Evolutionary conservation across 2,797 vertebrate genomes (phyloP).

Genomic region (Myotis vivesi): DNA sequence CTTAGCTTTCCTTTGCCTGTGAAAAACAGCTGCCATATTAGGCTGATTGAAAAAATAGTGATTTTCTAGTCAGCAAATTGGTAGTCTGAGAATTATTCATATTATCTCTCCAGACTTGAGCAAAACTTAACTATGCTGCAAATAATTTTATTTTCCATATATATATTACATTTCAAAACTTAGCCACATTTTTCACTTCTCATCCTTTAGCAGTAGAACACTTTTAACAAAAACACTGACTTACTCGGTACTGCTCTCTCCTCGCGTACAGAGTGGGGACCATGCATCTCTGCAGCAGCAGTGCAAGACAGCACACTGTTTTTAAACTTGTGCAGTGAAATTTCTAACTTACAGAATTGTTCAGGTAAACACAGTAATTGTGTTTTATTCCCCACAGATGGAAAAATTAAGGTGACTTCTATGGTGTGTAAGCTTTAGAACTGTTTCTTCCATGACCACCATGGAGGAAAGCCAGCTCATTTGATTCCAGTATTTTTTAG

Average conservation of each 20-base stretch:
- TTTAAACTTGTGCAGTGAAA: neutral
- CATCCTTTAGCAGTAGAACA: neutral
- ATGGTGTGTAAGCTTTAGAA: neutral
- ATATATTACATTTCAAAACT: constrained; percentile 56
- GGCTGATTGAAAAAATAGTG: constrained; percentile 74
- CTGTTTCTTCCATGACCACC: neutral
- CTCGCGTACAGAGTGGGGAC: neutral
- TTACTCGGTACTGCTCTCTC: constrained; percentile 26
- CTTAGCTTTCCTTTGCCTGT: constrained; percentile 74
- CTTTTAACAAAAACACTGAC: constrained; percentile 44
- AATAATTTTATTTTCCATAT: constrained; percentile 59
- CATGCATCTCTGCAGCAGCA: neutral
- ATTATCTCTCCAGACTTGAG: constrained; percentile 51
- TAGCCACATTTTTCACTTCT: constrained; percentile 48
- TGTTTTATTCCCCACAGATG: neutral
- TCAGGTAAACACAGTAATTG: neutral
- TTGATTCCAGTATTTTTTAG: neutral
- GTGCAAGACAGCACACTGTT: neutral
- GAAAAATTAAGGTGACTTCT: constrained; percentile 15
- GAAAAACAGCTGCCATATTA: constrained; percentile 78
- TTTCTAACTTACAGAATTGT: neutral
- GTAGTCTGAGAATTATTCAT: constrained; percentile 52
- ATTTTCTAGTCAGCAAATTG: constrained; percentile 67
- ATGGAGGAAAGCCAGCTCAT: neutral
- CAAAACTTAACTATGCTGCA: constrained; percentile 57